phyloP scores from a whole-genome alignment of 2,797 vertebrate genomes.

The Characodon lateralis region DNA sequence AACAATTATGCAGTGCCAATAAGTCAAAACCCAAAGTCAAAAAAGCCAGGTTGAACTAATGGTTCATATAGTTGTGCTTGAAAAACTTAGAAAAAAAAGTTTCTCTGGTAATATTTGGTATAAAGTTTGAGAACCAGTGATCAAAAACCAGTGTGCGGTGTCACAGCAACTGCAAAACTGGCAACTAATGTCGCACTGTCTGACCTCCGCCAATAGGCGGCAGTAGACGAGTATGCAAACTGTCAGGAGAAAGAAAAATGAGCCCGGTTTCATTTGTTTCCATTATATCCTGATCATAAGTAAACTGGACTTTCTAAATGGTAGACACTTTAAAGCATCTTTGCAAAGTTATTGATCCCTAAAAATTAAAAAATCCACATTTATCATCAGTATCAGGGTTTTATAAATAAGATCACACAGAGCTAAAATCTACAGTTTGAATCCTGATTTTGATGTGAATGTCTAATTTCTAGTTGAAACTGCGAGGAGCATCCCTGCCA shows the following conservation, averaged over 20 bases:
- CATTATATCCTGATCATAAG: constrained; percentile 6
- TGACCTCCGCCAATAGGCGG: constrained; percentile 34
- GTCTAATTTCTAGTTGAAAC: too few species aligned
- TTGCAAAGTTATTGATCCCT: neutral
- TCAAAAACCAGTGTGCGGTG: too few species aligned
- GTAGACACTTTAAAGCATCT: neutral
- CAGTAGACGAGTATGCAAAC: neutral
- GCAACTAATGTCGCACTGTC: neutral
- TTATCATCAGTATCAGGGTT: neutral
- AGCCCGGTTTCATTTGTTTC: neutral
- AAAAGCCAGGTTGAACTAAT: too few species aligned
- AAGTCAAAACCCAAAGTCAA: too few species aligned
- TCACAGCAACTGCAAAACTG: too few species aligned
- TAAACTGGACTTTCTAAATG: constrained; percentile 27
- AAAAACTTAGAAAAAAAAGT: neutral
- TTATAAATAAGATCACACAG: neutral
- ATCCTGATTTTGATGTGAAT: too few species aligned
- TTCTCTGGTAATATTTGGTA: neutral
- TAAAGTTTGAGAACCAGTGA: too few species aligned
- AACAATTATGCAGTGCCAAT: too few species aligned
- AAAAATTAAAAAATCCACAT: neutral
- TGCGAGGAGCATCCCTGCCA: constrained; percentile 2
- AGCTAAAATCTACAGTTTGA: too few species aligned
- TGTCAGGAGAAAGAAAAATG: neutral
- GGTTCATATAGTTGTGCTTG: neutral